Percentiles rank a stretch among this genome's conserved stretches.
phyloP scores from a whole-genome alignment of 2,888 invertebrate genomes.

The Sycophila texana region DNA sequence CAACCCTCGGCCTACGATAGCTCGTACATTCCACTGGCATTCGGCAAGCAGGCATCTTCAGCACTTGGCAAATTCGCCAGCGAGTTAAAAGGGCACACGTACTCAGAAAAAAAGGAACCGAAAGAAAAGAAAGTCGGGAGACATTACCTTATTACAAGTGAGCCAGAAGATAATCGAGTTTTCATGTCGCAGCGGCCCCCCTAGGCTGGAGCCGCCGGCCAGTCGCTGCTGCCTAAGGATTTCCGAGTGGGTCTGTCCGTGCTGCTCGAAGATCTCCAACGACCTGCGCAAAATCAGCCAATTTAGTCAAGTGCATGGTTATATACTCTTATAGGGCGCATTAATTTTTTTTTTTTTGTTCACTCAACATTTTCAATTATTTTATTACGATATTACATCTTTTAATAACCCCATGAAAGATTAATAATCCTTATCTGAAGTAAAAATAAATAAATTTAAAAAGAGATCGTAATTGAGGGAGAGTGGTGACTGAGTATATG shows the following conservation, averaged over 20 bases:
- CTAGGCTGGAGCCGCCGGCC: slow-evolving; percentile 80
- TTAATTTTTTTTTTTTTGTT: background rate
- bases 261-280: slow-evolving; percentile 84
- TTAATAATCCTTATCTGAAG: too few species aligned
- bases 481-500: too few species aligned
- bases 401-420: too few species aligned
- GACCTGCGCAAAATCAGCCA: slow-evolving; percentile 78
- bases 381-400: too few species aligned
- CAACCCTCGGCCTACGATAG: too few species aligned
- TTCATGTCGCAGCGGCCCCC: slow-evolving; percentile 85
- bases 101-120: background rate
- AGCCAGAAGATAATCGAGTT: slow-evolving; percentile 90
- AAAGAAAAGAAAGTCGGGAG: too few species aligned
- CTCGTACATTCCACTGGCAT: too few species aligned
- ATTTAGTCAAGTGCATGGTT: slow-evolving; percentile 9
- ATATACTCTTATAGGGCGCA: background rate
- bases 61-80: too few species aligned
- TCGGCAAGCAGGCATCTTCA: too few species aligned
- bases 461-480: too few species aligned
- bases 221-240: slow-evolving; percentile 82
- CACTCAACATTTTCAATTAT: too few species aligned
- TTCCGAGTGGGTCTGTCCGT: slow-evolving; percentile 83
- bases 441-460: too few species aligned
- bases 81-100: background rate
- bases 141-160: slow-evolving; percentile 85